Percentiles rank a stretch among this genome's conserved stretches.
Evolutionary conservation across 2,888 invertebrate genomes (phyloP).

Genomic region (Venustoraphidia nigricollis): DNA sequence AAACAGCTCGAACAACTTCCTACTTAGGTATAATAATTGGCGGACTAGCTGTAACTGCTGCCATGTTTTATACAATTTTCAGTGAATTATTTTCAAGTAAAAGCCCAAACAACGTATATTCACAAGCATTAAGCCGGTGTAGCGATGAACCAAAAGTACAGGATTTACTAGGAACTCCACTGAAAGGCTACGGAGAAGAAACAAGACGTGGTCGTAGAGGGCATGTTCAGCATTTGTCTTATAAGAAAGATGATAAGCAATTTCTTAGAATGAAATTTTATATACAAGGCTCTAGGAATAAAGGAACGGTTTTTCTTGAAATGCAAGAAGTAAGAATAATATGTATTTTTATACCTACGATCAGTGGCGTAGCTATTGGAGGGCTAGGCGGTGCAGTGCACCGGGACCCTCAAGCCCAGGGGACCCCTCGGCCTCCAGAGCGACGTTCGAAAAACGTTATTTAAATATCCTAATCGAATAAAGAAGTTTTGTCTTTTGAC

Average conservation of each 20-base stretch:
- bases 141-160: constrained; percentile 57
- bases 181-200: constrained; percentile 81
- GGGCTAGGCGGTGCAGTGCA: too few species aligned
- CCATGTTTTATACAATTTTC: constrained; percentile 72
- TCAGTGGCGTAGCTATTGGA: too few species aligned
- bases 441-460: too few species aligned
- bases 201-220: constrained; percentile 65
- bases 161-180: constrained; percentile 77
- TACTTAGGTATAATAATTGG: constrained; percentile 70
- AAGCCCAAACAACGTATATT: constrained; percentile 75
- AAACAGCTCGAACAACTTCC: constrained; percentile 77
- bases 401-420: too few species aligned
- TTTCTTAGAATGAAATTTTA: constrained; percentile 85
- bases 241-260: constrained; percentile 56
- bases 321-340: constrained; percentile 52
- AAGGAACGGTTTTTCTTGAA: constrained; percentile 75
- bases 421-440: too few species aligned
- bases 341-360: background rate
- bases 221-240: constrained; percentile 67
- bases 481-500: too few species aligned
- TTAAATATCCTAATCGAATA: too few species aligned
- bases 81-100: constrained; percentile 76
- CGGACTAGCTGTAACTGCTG: constrained; percentile 66
- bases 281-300: constrained; percentile 65
- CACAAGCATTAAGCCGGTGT: constrained; percentile 60